Conservation (phyloP, 2,113 vertebrate genomes). For the Halcyon senegalensis region DNA sequence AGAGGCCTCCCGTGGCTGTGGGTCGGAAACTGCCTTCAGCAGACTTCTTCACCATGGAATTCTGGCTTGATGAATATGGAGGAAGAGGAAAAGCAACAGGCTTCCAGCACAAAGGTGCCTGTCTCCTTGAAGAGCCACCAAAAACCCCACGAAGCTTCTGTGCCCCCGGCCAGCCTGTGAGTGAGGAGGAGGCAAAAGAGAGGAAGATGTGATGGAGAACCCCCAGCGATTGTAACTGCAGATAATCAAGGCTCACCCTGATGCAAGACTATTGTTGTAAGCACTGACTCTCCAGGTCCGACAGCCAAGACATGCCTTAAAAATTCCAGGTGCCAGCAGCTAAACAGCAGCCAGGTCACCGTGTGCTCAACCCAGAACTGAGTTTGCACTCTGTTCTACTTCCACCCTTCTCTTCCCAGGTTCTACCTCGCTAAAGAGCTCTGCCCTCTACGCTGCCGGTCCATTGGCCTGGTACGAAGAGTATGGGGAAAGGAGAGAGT, state of each 20-base stretch:
- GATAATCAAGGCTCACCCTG: neutral
- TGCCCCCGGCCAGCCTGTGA: rapidly evolving
- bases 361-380: neutral
- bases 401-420: neutral
- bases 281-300: neutral
- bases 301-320: too few relatives aligned
- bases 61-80: neutral
- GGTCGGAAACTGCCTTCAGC: too few relatives aligned
- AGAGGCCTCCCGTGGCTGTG: too few relatives aligned
- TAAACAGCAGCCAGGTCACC: neutral
- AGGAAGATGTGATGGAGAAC: neutral
- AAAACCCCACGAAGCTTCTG: rapidly evolving
- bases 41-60: too few relatives aligned
- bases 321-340: neutral
- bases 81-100: neutral
- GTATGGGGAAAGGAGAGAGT: neutral
- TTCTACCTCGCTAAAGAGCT: neutral
- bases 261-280: neutral
- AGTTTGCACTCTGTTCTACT: neutral
- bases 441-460: neutral
- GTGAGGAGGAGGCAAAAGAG: neutral
- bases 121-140: neutral
- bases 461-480: neutral
- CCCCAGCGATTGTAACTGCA: neutral
- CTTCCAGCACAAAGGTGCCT: neutral